Evolutionary conservation across 2,113 vertebrate species (phyloP).

Genomic region (Crotalus horridus): DNA sequence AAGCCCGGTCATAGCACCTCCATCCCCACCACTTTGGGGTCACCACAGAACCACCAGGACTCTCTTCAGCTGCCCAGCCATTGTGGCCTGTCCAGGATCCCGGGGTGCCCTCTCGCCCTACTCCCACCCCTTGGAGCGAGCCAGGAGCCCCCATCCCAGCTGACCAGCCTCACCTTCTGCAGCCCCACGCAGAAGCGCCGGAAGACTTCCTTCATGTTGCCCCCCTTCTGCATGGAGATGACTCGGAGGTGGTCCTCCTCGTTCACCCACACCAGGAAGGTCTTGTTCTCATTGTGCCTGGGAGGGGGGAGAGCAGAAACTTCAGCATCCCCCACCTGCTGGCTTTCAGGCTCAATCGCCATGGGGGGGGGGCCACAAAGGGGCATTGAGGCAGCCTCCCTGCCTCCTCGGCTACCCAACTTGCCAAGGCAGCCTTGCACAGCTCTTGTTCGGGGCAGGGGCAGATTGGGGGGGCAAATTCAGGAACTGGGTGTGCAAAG

Average conservation of each 20-base stretch:
- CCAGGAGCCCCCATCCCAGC: background rate
- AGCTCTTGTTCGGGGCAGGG: background rate
- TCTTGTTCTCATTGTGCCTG: conserved; percentile 92
- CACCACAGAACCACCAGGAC: background rate
- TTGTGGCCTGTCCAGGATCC: background rate
- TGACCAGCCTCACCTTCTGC: conserved; percentile 74
- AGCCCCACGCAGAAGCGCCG: conserved; percentile 90
- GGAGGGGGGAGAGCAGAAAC: background rate
- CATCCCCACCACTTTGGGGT: background rate
- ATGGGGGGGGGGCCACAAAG: fast-evolving
- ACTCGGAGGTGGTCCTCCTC: conserved; percentile 94
- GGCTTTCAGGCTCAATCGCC: too few relatives aligned
- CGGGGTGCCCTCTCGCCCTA: background rate
- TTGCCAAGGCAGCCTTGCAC: too few relatives aligned
- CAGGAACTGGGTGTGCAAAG: background rate
- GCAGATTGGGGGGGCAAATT: background rate
- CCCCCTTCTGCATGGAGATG: conserved; percentile 93
- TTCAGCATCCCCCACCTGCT: background rate
- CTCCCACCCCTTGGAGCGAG: background rate
- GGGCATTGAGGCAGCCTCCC: too few relatives aligned
- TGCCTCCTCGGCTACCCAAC: background rate
- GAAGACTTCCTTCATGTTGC: conserved; percentile 98
- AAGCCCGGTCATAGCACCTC: background rate
- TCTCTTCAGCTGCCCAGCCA: background rate
- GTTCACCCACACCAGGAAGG: conserved; percentile 94